These are phyloP conservation scores for Enteromius trimaculatus DNA, from an alignment of 2,797 vertebrate species.

Conservation along the genomic window DNA sequence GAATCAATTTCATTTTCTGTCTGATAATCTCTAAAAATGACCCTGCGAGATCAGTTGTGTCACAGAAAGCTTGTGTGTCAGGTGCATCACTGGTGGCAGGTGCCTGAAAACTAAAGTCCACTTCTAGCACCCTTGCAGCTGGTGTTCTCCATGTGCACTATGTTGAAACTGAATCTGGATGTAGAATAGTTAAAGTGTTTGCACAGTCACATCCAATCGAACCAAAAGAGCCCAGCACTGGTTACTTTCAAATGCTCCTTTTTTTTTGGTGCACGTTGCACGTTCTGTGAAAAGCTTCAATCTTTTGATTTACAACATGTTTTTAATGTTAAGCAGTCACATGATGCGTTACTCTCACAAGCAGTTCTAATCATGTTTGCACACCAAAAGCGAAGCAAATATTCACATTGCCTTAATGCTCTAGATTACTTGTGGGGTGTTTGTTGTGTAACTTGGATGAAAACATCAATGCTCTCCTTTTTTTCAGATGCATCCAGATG, in stretches of 20 bases:
- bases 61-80: background rate
- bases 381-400: background rate
- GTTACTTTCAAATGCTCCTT: background rate
- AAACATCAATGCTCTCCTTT: background rate
- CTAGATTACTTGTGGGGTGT: background rate
- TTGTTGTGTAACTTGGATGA: background rate
- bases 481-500: background rate
- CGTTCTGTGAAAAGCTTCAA: background rate
- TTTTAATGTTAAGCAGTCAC: background rate
- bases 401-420: background rate
- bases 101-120: constrained; percentile 9
- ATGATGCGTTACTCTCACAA: background rate
- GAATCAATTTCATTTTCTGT: background rate
- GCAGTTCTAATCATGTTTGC: background rate
- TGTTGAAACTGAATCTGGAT: constrained; percentile 58
- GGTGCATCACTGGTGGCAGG: constrained; percentile 6
- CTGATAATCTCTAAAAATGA: background rate
- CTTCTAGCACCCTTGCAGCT: constrained; percentile 14
- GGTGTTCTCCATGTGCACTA: constrained; percentile 25
- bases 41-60: background rate
- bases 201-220: constrained; percentile 61
- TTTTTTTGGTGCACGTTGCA: too few relatives aligned
- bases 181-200: constrained; percentile 50
- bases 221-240: background rate
- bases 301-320: background rate